Evolutionary conservation across 2,113 vertebrate genomes (phyloP), one percentile per base, ranked within the genome.

Genomic region (Tenebrosternarchus preto): DNA sequence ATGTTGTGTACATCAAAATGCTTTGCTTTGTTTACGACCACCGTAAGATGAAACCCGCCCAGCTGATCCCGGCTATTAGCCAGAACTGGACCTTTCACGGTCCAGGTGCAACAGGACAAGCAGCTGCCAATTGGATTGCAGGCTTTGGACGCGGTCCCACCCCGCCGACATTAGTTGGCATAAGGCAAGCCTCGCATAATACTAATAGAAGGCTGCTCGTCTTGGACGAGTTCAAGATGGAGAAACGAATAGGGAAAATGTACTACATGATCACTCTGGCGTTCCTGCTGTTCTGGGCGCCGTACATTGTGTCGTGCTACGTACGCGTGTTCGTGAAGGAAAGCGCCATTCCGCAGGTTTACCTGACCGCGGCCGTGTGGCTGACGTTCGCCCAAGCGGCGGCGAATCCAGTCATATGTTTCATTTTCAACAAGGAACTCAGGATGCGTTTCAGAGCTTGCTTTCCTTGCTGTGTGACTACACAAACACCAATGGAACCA

Each of bases 11-110:
- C 88, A 87, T 95, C n/a, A 98, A 98, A 90, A 94, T 96, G 92
- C 90, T 98, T 75, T 96, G 97, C 88, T 99, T 99, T 84, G 97
- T 98, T 69, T 95, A 99, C 24, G 95, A 97, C 77, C 97, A 97
- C 89, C 95, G 97, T 61, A 98, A 98, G 88, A 99, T 99, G 97
- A 96, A 98, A 84, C 97, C 97, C 2, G 96, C 96, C 0, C 97
- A 97, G 92, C 89, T 96, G 85, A 94, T 97, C 2, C 97, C 97
- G 0, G 97, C 97, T 75, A 95, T 98, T 89, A 99, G 97, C 91
- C 97, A 98, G 87, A 97, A 98, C 88, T 98, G 97, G 97, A 98
- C 97, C 81, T 99, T 99, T 83, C 96, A 98, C 25, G 97, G 97
- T 17, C 97, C 97, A 0, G 97, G 97, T 1, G 97, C 97, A 77